Base-by-base conservation (phyloP, 2,113 vertebrate species). In the Callipepla californica region DNA sequence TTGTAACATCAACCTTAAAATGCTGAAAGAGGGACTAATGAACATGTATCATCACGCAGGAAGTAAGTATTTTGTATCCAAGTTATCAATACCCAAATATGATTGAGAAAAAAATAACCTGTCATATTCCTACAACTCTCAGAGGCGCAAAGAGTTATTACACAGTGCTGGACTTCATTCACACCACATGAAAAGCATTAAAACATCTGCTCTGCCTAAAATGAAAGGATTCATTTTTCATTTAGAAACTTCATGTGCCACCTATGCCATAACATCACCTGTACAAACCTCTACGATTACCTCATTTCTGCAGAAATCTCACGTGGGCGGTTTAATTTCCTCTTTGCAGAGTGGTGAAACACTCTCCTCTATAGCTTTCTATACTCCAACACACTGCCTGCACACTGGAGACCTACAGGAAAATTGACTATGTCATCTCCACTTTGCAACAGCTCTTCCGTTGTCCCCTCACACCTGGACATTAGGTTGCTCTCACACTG, bases 201-300 rank as follows among this genome's bases (percentile, higher is more conserved):
- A 70, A 77, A 91, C n/a, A 83, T 59, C 55, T 92, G 38, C 34
- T 72, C 38, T 68, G 61, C 74, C 69, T 40, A 16, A 42, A 86
- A 59, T 11, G 9, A 65, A 69, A 65, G 5, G 26, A 9, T 8
- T 48, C 14, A 7, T 10, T 84, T 91, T 79, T 57, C 26, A 73
- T 45, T 53, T 26, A 26, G 19, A 75, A 59, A 26, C 4, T 59
- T 40, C 11, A 3, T 1, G 8, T 2, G 0, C 23, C 67, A 38
- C 34, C 18, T 8, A 0, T 40, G 34, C 30, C 20, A 8, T 28
- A 58, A 12, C 18, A 38, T 66, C 76, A 83, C 53, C 45, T 28
- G 76, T 47, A 63, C 42, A 87, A 25, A 44, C 14, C 42, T 42
- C 72, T 62, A 38, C 26, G 38, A 7, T 61, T 15, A n/a, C 62